phyloP scores from a whole-genome alignment of 2,113 vertebrate genomes.

The Dipodomys ordii region DNA sequence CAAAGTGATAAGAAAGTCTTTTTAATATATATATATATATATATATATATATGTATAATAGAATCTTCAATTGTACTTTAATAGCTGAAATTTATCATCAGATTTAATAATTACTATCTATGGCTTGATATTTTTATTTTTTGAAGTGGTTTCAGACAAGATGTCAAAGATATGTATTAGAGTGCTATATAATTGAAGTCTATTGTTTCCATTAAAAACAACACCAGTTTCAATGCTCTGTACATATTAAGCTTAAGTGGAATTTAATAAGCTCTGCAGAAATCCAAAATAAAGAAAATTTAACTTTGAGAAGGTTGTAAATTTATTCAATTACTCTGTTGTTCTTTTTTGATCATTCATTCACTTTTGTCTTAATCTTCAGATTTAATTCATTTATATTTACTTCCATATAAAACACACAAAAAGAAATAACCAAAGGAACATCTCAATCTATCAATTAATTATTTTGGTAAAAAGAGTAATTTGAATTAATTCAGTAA shows the following conservation, averaged over 20 bases:
- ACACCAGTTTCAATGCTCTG: slow-evolving; percentile 37
- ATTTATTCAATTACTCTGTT: not conserved
- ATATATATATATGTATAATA: slow-evolving; percentile 11
- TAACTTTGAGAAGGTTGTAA: slow-evolving; percentile 10
- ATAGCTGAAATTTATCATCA: slow-evolving; percentile 56
- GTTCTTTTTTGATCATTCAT: not conserved
- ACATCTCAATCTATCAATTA: not conserved
- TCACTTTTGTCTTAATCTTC: not conserved
- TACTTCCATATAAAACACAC: not conserved
- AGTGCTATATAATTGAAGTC: slow-evolving; percentile 52
- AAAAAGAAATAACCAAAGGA: not conserved
- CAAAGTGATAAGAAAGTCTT: slow-evolving; percentile 28
- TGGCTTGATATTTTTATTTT: slow-evolving; percentile 72
- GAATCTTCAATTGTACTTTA: slow-evolving; percentile 62
- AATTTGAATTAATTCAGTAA: not conserved
- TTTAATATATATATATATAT: not conserved
- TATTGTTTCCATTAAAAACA: slow-evolving; percentile 70
- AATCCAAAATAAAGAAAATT: not conserved
- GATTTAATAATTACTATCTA: slow-evolving; percentile 70
- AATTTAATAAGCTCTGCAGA: slow-evolving; percentile 39
- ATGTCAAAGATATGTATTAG: slow-evolving; percentile 62
- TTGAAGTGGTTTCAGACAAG: slow-evolving; percentile 51
- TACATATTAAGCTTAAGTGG: slow-evolving; percentile 35
- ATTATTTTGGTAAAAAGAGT: not conserved
- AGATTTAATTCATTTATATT: not conserved